Evolutionary conservation across 2,113 vertebrate genomes (phyloP).

Genomic region (Ptilorrhoa leucosticta): DNA sequence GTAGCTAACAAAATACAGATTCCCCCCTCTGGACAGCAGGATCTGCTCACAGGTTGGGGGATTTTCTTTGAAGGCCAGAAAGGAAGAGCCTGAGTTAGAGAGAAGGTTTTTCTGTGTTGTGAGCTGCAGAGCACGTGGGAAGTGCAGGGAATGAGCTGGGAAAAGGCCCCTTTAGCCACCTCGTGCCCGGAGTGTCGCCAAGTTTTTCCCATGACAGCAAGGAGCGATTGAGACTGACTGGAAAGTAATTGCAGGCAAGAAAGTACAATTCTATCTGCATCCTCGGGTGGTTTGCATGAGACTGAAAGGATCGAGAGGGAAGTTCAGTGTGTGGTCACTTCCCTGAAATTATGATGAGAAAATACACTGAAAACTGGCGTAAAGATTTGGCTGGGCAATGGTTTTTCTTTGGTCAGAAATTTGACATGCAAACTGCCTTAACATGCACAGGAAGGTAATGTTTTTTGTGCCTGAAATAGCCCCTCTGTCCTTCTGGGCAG

Average conservation of each 20-base stretch:
- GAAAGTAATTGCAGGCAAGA: neutral
- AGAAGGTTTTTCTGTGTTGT: neutral
- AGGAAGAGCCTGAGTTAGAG: neutral
- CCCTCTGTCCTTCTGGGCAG: neutral
- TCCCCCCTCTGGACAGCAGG: neutral
- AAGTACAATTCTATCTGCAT: neutral
- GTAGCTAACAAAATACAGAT: slow-evolving; percentile 29
- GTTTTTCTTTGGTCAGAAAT: neutral
- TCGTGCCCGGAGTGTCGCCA: accelerated
- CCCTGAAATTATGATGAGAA: neutral
- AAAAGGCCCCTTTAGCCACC: neutral
- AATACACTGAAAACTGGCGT: neutral
- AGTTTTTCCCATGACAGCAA: neutral
- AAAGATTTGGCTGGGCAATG: neutral
- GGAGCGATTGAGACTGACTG: accelerated
- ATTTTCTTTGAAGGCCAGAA: neutral
- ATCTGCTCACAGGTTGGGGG: neutral
- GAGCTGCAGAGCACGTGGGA: neutral
- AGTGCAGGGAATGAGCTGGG: neutral
- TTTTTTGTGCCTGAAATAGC: neutral
- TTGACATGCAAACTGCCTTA: neutral
- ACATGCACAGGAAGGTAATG: neutral
- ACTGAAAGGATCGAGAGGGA: neutral
- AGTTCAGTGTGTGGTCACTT: neutral
- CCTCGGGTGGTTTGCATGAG: neutral